Conservation (phyloP, 2,113 vertebrate genomes). For the Chloropsis cyanopogon region DNA sequence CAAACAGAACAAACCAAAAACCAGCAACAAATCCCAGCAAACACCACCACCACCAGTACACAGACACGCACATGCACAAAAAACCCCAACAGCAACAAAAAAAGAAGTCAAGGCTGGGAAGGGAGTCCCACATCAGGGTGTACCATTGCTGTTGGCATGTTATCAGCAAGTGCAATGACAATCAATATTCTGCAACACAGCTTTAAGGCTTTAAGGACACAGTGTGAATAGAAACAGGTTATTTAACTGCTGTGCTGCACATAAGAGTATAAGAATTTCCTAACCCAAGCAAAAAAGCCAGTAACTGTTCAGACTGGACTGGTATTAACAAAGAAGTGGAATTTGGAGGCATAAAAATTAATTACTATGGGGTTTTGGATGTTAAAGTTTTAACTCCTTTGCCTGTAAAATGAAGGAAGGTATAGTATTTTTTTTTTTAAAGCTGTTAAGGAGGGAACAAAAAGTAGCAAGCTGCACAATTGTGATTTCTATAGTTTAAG, state of each 20-base stretch:
- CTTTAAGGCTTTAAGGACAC: neutral
- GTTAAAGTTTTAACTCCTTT: neutral
- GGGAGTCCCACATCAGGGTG: neutral
- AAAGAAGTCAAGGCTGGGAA: neutral
- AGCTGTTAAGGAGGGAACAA: neutral
- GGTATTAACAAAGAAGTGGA: neutral
- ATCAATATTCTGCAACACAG: neutral
- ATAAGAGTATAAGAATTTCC: neutral
- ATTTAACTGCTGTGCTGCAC: neutral
- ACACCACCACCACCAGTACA: too few relatives aligned
- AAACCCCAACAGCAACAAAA: too few relatives aligned
- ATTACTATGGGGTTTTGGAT: neutral
- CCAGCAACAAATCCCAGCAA: neutral
- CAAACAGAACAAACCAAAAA: neutral
- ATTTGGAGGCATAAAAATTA: neutral
- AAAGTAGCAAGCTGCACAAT: neutral
- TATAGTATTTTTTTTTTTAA: neutral
- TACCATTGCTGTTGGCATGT: neutral
- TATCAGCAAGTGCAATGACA: neutral
- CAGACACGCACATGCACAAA: neutral
- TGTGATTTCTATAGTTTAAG: neutral
- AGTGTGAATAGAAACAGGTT: neutral
- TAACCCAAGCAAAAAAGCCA: neutral
- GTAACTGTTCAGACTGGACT: neutral
- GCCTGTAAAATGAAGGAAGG: neutral